phyloP scores from a whole-genome alignment of 2,888 invertebrate species.

The Acanthosepion pharaonis region DNA sequence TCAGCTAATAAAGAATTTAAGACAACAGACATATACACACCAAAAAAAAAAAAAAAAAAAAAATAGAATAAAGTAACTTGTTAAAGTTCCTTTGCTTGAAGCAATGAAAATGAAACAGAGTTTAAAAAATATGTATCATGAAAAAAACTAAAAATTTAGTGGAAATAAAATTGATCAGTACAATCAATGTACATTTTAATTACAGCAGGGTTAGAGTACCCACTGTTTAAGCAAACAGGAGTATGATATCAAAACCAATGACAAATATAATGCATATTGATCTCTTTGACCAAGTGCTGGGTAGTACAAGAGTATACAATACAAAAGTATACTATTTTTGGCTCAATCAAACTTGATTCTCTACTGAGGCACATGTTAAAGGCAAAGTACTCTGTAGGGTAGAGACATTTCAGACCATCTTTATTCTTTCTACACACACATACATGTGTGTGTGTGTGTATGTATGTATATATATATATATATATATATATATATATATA shows the following conservation, averaged over 20 bases:
- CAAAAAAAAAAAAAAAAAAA: neutral
- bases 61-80: neutral
- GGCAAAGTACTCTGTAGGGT: neutral
- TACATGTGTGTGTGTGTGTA: fast-evolving
- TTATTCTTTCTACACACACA: too few species aligned
- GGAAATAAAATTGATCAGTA: neutral
- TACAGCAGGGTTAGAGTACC: neutral
- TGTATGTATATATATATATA: neutral
- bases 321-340: neutral
- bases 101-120: neutral
- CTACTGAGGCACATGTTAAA: neutral
- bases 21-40: neutral
- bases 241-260: neutral
- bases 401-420: too few species aligned
- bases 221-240: neutral
- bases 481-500: neutral
- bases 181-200: neutral
- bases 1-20: neutral
- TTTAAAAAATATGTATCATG: neutral
- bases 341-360: neutral
- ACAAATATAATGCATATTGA: neutral
- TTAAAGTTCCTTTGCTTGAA: neutral
- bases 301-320: neutral
- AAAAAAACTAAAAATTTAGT: neutral
- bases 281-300: neutral